Evolutionary conservation across 2,797 vertebrate genomes (phyloP), one percentile per base, ranked within the genome.

Genomic region (Rousettus madagascariensis): DNA sequence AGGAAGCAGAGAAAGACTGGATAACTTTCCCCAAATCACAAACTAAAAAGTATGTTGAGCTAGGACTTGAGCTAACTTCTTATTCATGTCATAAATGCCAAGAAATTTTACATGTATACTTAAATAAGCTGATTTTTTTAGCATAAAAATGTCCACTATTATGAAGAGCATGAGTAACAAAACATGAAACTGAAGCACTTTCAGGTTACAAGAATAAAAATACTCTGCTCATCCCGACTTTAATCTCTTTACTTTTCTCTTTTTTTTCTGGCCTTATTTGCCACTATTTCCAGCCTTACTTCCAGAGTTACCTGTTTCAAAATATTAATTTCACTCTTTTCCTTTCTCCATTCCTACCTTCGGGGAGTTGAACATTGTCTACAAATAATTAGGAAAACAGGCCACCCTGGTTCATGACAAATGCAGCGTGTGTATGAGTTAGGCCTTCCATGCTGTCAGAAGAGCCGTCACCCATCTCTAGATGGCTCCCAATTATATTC

Each of bases 101-200:
- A 82, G 57, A 74, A n/a, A 85, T 33, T 69, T 43, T 68, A 49
- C 53, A 46, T 8, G 24, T 38, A 46, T 11, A 46, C 5, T 68
- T 74, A 78, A 57, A 33, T 24, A 22, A 78, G 24, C 30, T 78
- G 51, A 57, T 59, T 75, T 77, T 65, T 65, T 75, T 16, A n/a
- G 36, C 53, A 78, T n/a, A 46, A 87, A 85, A 65, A 86, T 82
- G 84, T 4, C 28, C 77, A 65, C 15, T 74, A 59, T 24, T 72
- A 53, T 15, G 15, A 77, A 53, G 8, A 68, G 51, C 46, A 17
- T 55, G 46, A 85, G 4, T 43, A 69, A 94, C n/a, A 86, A 20
- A 78, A 79, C 74, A 79, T 16, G 61, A 87, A 86, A 75, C 36
- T 74, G 41, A 83, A 68, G 61, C 19, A 41, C 61, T 59, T 71